These are phyloP conservation scores for Oreonectes daqikongensis DNA, from an alignment of 2,797 vertebrate genomes.

Conservation along the genomic window DNA sequence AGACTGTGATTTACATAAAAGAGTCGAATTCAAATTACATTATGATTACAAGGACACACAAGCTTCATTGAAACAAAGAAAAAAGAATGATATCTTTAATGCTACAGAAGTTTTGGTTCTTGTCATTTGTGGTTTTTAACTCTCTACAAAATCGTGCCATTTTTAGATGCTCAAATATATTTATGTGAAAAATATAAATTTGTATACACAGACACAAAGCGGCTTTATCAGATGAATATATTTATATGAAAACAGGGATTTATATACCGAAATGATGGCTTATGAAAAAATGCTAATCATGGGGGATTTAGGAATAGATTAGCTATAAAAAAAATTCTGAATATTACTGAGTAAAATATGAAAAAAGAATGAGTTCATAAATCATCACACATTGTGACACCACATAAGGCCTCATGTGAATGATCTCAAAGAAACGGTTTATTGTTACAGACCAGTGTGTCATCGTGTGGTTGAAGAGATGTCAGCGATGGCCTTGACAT, in stretches of 20 bases:
- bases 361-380: too few relatives aligned
- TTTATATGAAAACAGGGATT: slow-evolving; percentile 24
- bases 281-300: slow-evolving; percentile 1
- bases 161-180: slow-evolving; percentile 9
- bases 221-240: background rate
- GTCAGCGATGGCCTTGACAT: slow-evolving; percentile 35
- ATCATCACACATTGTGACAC: slow-evolving; percentile 22
- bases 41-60: background rate
- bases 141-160: slow-evolving; percentile 23
- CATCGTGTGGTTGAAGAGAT: slow-evolving; percentile 16
- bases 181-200: slow-evolving; percentile 36
- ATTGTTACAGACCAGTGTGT: slow-evolving; percentile 11
- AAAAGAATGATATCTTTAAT: slow-evolving; percentile 29
- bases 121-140: background rate
- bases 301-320: slow-evolving; percentile 11
- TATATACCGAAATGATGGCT: background rate
- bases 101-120: background rate
- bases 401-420: slow-evolving; percentile 8
- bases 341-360: background rate
- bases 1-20: background rate
- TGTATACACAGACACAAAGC: slow-evolving; percentile 21
- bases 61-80: slow-evolving; percentile 4
- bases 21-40: background rate
- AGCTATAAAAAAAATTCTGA: slow-evolving; percentile 11
- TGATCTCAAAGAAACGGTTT: background rate